phyloP scores from a whole-genome alignment of 1,140 invertebrate species.

The Alviniconcha marisindica region DNA sequence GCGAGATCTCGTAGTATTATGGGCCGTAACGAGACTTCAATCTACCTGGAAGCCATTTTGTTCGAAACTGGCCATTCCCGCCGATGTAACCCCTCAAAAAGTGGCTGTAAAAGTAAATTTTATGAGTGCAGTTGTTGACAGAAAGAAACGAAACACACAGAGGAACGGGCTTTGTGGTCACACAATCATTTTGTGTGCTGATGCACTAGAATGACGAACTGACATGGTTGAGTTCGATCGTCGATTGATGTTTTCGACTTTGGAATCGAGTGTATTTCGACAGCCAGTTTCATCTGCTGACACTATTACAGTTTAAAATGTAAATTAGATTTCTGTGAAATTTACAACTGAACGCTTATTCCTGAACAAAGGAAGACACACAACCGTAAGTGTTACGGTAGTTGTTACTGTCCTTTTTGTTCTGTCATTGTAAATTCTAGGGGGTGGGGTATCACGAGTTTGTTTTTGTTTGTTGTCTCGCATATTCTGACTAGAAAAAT shows the following conservation, averaged over 20 bases:
- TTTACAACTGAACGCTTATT: background rate
- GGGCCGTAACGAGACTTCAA: constrained; percentile 33
- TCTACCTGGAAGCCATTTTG: constrained; percentile 35
- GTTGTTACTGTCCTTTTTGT: background rate
- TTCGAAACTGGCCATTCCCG: constrained; percentile 12
- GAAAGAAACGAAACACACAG: background rate
- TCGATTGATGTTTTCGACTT: constrained; percentile 14
- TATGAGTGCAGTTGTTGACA: background rate
- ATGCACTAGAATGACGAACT: background rate
- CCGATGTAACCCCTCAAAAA: constrained; percentile 2
- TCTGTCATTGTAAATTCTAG: background rate
- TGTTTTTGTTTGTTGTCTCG: too few relatives aligned
- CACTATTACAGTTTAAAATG: background rate
- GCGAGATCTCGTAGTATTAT: constrained; percentile 42
- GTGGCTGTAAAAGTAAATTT: background rate
- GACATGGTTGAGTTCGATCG: constrained; percentile 28
- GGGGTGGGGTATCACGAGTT: too few relatives aligned
- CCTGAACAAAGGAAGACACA: constrained; percentile 1
- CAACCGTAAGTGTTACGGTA: too few relatives aligned
- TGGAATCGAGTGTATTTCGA: constrained; percentile 5
- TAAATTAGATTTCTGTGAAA: background rate
- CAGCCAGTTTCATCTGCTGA: background rate
- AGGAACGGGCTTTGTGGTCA: too few relatives aligned
- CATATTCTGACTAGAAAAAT: too few relatives aligned
- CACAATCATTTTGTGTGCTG: background rate